phyloP scores from a whole-genome alignment of 1,140 invertebrate species.

The Neotoxoptera formosana region DNA sequence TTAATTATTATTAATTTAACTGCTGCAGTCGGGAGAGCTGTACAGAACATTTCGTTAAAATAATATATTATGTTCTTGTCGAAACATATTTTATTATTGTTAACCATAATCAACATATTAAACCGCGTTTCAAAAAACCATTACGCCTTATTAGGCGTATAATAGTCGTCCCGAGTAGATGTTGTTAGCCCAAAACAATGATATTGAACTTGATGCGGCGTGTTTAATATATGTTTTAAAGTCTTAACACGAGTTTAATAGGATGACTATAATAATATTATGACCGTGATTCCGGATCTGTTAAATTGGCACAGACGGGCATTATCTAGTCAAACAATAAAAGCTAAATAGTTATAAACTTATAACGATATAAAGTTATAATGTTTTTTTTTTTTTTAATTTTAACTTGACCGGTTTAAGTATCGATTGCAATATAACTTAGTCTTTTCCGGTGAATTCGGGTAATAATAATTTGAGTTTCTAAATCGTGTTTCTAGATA shows the following conservation, averaged over 20 bases:
- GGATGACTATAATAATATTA: not conserved
- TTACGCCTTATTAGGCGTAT: not conserved
- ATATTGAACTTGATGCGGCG: too few species aligned
- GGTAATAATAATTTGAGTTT: not conserved
- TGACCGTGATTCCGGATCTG: not conserved
- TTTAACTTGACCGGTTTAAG: not conserved
- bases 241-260: not conserved
- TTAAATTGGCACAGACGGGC: not conserved
- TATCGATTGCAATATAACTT: not conserved
- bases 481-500: not conserved
- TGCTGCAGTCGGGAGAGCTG: not conserved
- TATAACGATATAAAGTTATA: too few species aligned
- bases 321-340: not conserved
- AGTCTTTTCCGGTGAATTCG: not conserved
- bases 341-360: not conserved
- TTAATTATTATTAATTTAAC: slow-evolving; percentile 2
- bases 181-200: too few species aligned
- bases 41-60: not conserved
- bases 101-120: not conserved
- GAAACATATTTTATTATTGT: not conserved
- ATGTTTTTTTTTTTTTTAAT: too few species aligned
- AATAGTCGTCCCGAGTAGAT: not conserved
- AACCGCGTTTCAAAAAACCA: not conserved
- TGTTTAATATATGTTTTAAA: too few species aligned
- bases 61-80: not conserved